Base-by-base conservation (phyloP, 2,888 invertebrate species). In the Hypercompe scribonia region DNA sequence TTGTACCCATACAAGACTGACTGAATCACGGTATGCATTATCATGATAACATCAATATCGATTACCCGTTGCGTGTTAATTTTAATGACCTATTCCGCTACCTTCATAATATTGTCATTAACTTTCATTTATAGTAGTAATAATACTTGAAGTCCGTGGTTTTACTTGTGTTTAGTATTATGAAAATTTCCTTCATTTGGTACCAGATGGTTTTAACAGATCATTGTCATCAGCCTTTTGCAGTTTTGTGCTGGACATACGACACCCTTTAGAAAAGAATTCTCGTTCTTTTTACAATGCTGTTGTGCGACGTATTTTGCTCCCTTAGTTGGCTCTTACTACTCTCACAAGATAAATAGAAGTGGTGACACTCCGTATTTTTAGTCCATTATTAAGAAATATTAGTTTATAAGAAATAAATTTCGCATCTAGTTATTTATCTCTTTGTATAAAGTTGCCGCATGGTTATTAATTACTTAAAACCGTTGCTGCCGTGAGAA, bases 11-110 rank as follows among this genome's bases (percentile, higher is more conserved):
- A 80, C 68, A 73, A 77, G 74, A 79, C 76, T 65, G 76, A 88
- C 81, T 84, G 80, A 88, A 90, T 88, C 90, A 92, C 88, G 88
- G 83, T 72, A 89, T 72, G 24, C 64, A 54, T 63, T 4, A 33
- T 8, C 54, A 63, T 77, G 91, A 93, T 92, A 90, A 76, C 81
- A 92, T 93, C 92, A 74, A 83, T 90, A 94, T 93, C 89, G 92
- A 91, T 77, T 86, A 84, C 79, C 81, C 78, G 70, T 90, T 82
- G 91, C 91, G 92, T 91, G 91, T 78, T 83, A 31, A 65, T 75
- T 79, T 74, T 68, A 70, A 71, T 77, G 31, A 71, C 33, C 71
- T 66, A 65, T 61, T 39, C 58, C 10, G 33, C 31, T 46, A 46
- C 21, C 31, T 31, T 28, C 15, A 31, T 61, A 31, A 61, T 61